phyloP scores from a whole-genome alignment of 2,888 invertebrate genomes.

The Cinara cedri region DNA sequence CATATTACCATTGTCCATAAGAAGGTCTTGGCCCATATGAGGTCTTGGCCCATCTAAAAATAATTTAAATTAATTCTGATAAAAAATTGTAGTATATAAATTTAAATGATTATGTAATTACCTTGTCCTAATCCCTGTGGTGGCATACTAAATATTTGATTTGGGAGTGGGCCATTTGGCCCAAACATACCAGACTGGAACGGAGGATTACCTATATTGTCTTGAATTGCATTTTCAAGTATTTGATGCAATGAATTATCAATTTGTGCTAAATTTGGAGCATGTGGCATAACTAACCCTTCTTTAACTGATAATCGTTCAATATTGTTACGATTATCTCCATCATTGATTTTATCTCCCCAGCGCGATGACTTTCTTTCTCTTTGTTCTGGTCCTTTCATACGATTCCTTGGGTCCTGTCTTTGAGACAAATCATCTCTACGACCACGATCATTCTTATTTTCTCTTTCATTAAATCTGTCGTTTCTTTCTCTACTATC shows the following conservation, averaged over 20 bases:
- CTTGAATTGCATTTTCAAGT: constrained; percentile 40
- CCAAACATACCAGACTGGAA: constrained; percentile 45
- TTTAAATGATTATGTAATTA: not conserved
- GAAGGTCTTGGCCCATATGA: constrained; percentile 39
- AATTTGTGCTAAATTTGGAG: constrained; percentile 29
- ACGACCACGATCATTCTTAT: constrained; percentile 60
- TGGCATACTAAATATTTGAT: constrained; percentile 49
- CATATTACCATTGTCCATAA: constrained; percentile 34
- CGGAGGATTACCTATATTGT: constrained; percentile 43
- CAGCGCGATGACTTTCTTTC: constrained; percentile 58
- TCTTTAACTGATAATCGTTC: constrained; percentile 33
- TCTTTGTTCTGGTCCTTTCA: constrained; percentile 52
- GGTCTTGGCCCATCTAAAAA: constrained; percentile 46
- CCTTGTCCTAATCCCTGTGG: constrained; percentile 37
- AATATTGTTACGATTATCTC: constrained; percentile 6
- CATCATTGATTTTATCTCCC: constrained; percentile 56
- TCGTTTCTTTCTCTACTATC: constrained; percentile 61
- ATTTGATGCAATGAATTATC: constrained; percentile 51
- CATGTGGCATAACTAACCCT: constrained; percentile 27
- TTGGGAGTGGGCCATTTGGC: constrained; percentile 47
- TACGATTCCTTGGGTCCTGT: constrained; percentile 48
- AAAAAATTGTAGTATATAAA: not conserved
- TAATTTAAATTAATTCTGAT: not conserved
- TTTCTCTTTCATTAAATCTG: constrained; percentile 61
- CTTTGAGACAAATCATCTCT: constrained; percentile 61